Percentiles rank a stretch among this genome's conserved stretches.
phyloP scores from a whole-genome alignment of 2,888 invertebrate genomes.

The Noctua comes region DNA sequence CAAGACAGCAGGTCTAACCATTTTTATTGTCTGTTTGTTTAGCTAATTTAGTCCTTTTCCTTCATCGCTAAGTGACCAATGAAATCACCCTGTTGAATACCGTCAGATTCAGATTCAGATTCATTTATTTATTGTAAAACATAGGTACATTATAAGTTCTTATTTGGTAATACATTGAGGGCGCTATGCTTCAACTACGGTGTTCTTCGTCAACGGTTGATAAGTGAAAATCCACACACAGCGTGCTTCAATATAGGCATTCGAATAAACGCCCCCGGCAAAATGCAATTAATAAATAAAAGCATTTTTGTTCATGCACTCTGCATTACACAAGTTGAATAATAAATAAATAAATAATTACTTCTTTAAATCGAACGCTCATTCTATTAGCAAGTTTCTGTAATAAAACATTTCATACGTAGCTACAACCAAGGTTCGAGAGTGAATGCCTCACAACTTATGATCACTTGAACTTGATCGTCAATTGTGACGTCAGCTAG shows the following conservation, averaged over 20 bases:
- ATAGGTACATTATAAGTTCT: too few relatives aligned
- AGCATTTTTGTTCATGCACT: too few relatives aligned
- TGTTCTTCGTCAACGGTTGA: not conserved
- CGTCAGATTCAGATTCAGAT: too few relatives aligned
- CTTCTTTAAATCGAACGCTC: not conserved
- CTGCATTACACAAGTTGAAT: too few relatives aligned
- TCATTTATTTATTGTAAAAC: too few relatives aligned
- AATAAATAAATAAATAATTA: too few relatives aligned
- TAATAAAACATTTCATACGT: too few relatives aligned
- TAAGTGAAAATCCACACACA: not conserved
- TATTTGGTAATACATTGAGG: too few relatives aligned
- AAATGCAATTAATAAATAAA: too few relatives aligned
- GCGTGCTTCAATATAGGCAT: not conserved
- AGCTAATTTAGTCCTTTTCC: not conserved
- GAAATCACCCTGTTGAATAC: not conserved
- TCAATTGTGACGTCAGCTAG: not conserved
- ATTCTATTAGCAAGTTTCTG: not conserved
- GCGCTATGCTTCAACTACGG: too few relatives aligned
- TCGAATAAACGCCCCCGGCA: too few relatives aligned
- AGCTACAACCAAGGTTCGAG: not conserved
- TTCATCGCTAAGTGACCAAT: not conserved
- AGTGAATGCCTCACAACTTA: not conserved
- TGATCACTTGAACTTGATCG: slow-evolving; percentile 31
- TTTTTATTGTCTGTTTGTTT: not conserved
- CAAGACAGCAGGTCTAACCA: too few relatives aligned